Conservation (phyloP, 2,797 vertebrate genomes). For the Odontamblyopus lacepedii region DNA sequence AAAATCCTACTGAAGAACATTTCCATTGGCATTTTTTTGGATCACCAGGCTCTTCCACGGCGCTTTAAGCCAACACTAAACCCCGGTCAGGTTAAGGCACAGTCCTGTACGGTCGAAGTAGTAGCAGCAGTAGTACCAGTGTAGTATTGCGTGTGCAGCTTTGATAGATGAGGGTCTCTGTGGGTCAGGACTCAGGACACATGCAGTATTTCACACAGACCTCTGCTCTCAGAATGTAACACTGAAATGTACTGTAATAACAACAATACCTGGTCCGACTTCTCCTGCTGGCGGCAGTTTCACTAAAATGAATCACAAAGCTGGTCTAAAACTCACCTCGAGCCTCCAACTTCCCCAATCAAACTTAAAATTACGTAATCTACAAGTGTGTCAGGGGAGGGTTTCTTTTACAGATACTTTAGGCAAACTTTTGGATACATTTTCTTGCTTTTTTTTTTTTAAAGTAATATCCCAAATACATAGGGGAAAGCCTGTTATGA, state of each 20-base stretch:
- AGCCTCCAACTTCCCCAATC: not conserved
- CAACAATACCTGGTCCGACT: not conserved
- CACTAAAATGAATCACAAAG: not conserved
- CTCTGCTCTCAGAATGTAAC: no score
- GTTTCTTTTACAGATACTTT: not conserved
- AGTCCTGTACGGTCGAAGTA: no score
- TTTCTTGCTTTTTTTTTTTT: not conserved
- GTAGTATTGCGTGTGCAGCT: not conserved
- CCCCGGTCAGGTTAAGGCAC: not conserved
- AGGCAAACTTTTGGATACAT: not conserved
- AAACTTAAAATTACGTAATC: not conserved
- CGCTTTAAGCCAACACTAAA: no score
- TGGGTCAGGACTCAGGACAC: not conserved
- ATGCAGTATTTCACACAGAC: not conserved
- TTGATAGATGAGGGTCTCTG: not conserved
- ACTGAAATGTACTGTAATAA: not conserved
- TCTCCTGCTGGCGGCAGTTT: not conserved
- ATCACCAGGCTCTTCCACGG: no score
- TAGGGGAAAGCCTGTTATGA: no score
- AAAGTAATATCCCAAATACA: no score
- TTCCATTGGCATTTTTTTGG: no score
- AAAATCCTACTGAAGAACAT: no score
- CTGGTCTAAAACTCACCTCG: not conserved
- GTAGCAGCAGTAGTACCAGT: not conserved
- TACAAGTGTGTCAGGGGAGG: not conserved